Evolutionary conservation across 2,888 invertebrate genomes (phyloP).

Genomic region (Nomada ruficornis): DNA sequence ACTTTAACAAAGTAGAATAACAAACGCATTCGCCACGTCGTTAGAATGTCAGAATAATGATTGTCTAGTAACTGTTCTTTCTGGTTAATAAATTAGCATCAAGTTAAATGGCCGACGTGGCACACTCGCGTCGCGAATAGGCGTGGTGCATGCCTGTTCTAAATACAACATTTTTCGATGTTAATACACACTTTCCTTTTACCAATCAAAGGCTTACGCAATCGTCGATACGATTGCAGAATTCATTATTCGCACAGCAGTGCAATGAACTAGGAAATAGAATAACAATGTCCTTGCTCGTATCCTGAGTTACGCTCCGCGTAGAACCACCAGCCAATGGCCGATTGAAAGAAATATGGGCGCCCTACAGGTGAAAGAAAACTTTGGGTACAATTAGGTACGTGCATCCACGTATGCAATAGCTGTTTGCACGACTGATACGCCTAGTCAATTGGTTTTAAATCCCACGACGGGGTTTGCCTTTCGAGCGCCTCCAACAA

Average conservation of each 20-base stretch:
- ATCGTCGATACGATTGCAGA: constrained; percentile 42
- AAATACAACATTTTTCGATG: constrained; percentile 47
- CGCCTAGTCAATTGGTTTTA: constrained; percentile 59
- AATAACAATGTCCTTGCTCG: constrained; percentile 15
- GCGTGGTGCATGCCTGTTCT: constrained; percentile 54
- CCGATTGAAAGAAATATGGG: too few relatives aligned
- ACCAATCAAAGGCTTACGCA: constrained; percentile 53
- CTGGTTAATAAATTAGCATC: constrained; percentile 43
- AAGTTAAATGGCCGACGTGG: constrained; percentile 27
- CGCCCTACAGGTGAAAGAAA: background rate
- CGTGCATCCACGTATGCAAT: constrained; percentile 33
- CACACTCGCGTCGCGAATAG: constrained; percentile 25
- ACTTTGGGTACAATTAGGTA: constrained; percentile 28
- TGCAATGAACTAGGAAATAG: constrained; percentile 43
- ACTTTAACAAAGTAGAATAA: constrained; percentile 9
- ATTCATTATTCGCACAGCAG: constrained; percentile 50
- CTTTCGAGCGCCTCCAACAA: constrained; percentile 54
- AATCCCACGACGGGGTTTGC: constrained; percentile 62
- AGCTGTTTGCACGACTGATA: constrained; percentile 45
- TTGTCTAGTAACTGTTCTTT: constrained; percentile 16
- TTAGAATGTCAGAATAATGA: background rate
- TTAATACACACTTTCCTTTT: constrained; percentile 48
- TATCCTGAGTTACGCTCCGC: background rate
- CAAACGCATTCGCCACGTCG: constrained; percentile 6
- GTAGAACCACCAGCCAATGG: background rate